Base-by-base conservation (phyloP, 2,113 vertebrate species). In the Barbus barbus region DNA sequence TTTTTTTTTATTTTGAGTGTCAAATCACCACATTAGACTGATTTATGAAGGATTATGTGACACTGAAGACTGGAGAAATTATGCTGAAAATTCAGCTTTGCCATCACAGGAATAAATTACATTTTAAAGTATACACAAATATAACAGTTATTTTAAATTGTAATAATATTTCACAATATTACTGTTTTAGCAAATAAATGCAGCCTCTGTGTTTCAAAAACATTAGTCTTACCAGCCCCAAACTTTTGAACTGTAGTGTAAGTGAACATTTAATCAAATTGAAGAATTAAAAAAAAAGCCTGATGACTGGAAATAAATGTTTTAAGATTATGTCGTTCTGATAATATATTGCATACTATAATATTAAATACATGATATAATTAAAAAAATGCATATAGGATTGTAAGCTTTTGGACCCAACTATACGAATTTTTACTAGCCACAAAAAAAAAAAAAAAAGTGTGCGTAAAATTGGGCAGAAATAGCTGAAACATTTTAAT, bases 251-350 rank as follows among this genome's bases (percentile, higher is more conserved):
- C 8, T 2, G 14, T 18, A 20, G 7, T 28, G 44, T 51, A 28
- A 46, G 24, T 31, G 9, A 51, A 9, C 72, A 28, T 38, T 86
- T 58, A 11, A n/a, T 56, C n/a, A 31, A 33, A 44, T 33, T 73
- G 28, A 83, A 36, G 13, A 74, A 78, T 63, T 41, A 1, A 53
- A 14, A 63, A 67, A 77, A 75, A 75, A 51, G 73, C 46, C 46
- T 9, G 18, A 11, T 6, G 14, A 5, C 13, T 26, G 1, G 2
- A 31, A 26, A 20, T 11, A 20, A 9, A 26, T 48, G 24, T 8
- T 46, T 46, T 46, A 28, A 20, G 2, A 31, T 48, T 5, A 31
- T 41, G 38, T 51, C 14, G 5, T 31, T 75, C n/a, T 51, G 44
- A 31, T 51, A 69, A 69, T 31, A 36, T 58, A 12, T 38, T 75